phyloP scores from a whole-genome alignment of 2,888 invertebrate genomes.

The Ophioninae sp. region DNA sequence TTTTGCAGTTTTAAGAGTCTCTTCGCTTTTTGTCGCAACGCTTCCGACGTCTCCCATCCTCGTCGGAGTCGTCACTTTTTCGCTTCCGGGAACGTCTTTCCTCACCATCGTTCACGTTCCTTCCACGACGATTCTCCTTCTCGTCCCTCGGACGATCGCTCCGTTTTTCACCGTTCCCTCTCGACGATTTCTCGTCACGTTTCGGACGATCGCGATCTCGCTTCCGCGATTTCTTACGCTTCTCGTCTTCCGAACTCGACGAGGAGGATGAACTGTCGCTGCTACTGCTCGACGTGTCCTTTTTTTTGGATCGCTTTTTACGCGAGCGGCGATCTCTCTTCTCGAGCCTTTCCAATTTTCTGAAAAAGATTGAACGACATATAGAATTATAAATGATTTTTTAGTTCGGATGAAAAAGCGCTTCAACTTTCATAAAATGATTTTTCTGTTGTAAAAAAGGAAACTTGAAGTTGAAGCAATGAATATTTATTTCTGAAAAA shows the following conservation, averaged over 20 bases:
- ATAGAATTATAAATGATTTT: too few species aligned
- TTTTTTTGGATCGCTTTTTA: conserved; percentile 59
- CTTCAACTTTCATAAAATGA: too few species aligned
- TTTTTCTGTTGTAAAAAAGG: conserved; percentile 7
- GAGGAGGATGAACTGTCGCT: conserved; percentile 51
- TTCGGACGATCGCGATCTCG: conserved; percentile 50
- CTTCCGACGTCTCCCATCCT: conserved; percentile 57
- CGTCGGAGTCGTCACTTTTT: conserved; percentile 54
- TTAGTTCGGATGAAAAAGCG: too few species aligned
- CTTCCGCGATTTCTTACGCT: conserved; percentile 28
- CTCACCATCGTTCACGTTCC: conserved; percentile 33
- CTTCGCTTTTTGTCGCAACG: conserved; percentile 56
- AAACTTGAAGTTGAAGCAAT: background rate
- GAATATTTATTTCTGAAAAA: too few species aligned
- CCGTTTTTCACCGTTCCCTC: conserved; percentile 56
- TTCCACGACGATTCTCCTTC: conserved; percentile 62
- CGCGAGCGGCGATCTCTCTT: conserved; percentile 62
- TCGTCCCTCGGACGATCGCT: conserved; percentile 40
- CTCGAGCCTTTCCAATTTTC: conserved; percentile 87
- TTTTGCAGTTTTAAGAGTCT: conserved; percentile 16
- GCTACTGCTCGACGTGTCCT: conserved; percentile 53
- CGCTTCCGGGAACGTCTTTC: conserved; percentile 61
- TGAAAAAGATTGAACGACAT: conserved; percentile 74
- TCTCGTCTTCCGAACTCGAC: conserved; percentile 61
- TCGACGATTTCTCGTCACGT: conserved; percentile 67